These are phyloP conservation scores for Falco novaeseelandiae DNA, from an alignment of 2,797 vertebrate genomes.

Conservation along the genomic window DNA sequence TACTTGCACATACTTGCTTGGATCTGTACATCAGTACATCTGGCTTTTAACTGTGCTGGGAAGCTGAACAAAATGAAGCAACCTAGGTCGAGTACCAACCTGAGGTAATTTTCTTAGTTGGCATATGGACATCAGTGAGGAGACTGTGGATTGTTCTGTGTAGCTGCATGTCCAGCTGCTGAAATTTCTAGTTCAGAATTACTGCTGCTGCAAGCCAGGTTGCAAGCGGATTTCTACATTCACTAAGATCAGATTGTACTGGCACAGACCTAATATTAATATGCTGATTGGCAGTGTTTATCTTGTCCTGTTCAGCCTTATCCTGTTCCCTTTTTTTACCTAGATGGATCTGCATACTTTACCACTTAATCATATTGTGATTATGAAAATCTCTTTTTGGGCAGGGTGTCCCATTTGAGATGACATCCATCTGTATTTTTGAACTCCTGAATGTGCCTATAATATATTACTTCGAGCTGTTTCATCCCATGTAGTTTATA, in stretches of 20 bases:
- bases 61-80: neutral
- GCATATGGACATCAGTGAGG: neutral
- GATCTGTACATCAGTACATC: neutral
- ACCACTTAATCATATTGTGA: neutral
- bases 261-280: neutral
- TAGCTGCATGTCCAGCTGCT: neutral
- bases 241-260: neutral
- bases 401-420: neutral
- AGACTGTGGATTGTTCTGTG: neutral
- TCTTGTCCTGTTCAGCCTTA: neutral
- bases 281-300: neutral
- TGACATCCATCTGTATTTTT: neutral
- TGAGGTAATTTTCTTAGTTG: neutral
- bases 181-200: neutral
- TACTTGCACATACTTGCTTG: neutral
- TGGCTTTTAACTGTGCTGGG: neutral
- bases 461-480: neutral
- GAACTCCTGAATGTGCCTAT: neutral
- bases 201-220: neutral
- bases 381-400: neutral
- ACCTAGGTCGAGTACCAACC: neutral
- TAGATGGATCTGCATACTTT: neutral
- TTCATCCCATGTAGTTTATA: neutral
- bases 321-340: neutral
- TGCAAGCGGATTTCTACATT: neutral